Percentiles rank a stretch among this genome's conserved stretches.
Conservation (phyloP, 2,113 vertebrate species). For the Taurulus bubalis region DNA sequence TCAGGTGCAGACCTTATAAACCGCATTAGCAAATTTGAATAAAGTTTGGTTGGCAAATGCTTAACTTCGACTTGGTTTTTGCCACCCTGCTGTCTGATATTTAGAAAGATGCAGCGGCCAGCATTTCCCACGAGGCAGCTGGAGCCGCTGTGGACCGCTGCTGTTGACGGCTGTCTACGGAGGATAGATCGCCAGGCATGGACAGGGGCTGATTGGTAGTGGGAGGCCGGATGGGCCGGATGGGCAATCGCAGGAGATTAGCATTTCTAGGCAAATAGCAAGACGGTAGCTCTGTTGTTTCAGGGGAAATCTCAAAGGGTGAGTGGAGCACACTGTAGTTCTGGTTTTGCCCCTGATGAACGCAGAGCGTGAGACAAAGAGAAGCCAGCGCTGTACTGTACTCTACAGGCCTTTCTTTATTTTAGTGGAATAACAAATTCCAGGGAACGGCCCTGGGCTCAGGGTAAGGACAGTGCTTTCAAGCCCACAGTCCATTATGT, state of each 20-base stretch:
- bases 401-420: neutral
- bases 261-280: slow-evolving; percentile 45
- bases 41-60: neutral
- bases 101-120: slow-evolving; percentile 24
- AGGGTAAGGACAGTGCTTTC: slow-evolving; percentile 31
- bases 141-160: slow-evolving; percentile 8
- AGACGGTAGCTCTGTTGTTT: slow-evolving; percentile 36
- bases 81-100: neutral
- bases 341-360: slow-evolving; percentile 9
- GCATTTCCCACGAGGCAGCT: slow-evolving; percentile 32
- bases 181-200: slow-evolving; percentile 60
- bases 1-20: neutral
- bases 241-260: slow-evolving; percentile 40
- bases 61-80: neutral
- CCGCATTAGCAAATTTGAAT: neutral
- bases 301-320: slow-evolving; percentile 1
- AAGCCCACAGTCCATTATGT: slow-evolving; percentile 43
- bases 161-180: slow-evolving; percentile 47
- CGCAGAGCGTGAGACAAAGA: slow-evolving; percentile 6
- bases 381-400: neutral
- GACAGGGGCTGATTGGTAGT: slow-evolving; percentile 42
- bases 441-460: slow-evolving; percentile 29
- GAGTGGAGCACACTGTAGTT: slow-evolving; percentile 19
- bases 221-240: slow-evolving; percentile 42
- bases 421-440: slow-evolving; percentile 20